Evolutionary conservation across 2,797 vertebrate species (phyloP).

Genomic region (Limosa lapponica): DNA sequence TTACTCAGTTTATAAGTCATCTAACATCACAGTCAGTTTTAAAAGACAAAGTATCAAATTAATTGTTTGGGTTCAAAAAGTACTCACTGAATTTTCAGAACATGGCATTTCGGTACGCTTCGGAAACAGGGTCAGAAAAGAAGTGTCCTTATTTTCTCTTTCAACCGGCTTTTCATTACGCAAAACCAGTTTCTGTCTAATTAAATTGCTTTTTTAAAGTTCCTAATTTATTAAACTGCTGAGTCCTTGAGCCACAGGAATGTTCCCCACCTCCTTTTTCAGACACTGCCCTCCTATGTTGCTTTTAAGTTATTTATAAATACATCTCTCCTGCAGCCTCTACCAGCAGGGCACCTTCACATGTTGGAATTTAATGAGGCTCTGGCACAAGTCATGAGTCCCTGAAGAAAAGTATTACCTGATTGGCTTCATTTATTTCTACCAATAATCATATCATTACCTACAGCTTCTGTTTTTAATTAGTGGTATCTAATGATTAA

Average conservation of each 20-base stretch:
- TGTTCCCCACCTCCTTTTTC: neutral
- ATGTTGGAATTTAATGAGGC: constrained; percentile 74
- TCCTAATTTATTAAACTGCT: constrained; percentile 72
- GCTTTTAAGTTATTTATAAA: constrained; percentile 75
- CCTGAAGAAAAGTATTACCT: constrained; percentile 69
- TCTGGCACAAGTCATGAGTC: constrained; percentile 63
- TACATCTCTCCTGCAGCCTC: constrained; percentile 43
- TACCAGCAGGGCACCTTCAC: constrained; percentile 67
- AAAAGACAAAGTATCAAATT: neutral
- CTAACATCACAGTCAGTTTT: neutral
- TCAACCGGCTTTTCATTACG: constrained; percentile 51
- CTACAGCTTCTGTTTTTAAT: constrained; percentile 79
- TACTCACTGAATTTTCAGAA: neutral
- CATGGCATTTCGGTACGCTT: neutral
- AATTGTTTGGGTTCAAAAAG: constrained; percentile 2
- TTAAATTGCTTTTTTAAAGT: constrained; percentile 66
- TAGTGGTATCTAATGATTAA: constrained; percentile 78
- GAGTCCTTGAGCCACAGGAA: constrained; percentile 63
- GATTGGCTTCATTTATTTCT: constrained; percentile 77
- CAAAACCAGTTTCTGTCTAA: constrained; percentile 63
- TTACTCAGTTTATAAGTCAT: neutral
- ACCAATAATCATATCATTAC: constrained; percentile 78
- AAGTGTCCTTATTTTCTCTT: constrained; percentile 32
- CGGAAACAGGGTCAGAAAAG: constrained; percentile 8
- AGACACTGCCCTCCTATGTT: constrained; percentile 58